These are phyloP conservation scores for Lathamus discolor DNA, from an alignment of 2,113 vertebrate genomes.

Conservation along the genomic window DNA sequence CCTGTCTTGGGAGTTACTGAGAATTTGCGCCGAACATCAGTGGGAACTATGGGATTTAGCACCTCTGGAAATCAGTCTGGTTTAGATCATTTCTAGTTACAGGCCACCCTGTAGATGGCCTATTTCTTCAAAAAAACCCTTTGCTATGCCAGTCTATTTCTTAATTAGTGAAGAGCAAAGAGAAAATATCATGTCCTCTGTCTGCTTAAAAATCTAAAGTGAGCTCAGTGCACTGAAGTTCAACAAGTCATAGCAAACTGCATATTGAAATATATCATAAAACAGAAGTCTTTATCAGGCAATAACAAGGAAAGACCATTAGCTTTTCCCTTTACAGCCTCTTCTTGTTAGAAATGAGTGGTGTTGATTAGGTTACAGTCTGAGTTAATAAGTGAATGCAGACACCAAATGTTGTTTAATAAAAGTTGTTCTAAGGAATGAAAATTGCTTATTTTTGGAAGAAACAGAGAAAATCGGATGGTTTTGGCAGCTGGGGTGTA, in stretches of 20 bases:
- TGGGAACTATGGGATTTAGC: neutral
- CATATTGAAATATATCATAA: neutral
- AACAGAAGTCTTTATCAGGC: neutral
- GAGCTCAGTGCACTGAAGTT: neutral
- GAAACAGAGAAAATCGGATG: neutral
- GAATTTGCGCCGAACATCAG: neutral
- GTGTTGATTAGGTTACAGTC: neutral
- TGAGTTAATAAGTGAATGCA: slow-evolving; percentile 15
- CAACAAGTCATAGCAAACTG: neutral
- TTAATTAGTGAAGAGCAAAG: neutral
- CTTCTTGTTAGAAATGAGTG: neutral
- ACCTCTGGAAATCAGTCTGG: neutral
- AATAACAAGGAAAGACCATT: neutral
- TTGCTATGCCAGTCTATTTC: neutral
- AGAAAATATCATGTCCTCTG: neutral
- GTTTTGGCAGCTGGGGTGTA: neutral
- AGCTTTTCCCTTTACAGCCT: slow-evolving; percentile 12
- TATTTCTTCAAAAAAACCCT: neutral
- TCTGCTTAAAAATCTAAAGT: neutral
- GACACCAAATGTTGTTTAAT: neutral
- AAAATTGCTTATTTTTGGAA: neutral
- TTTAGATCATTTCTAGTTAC: neutral
- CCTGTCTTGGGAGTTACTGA: neutral
- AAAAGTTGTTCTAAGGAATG: neutral
- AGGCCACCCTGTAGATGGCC: neutral